Evolutionary conservation across 2,888 invertebrate species (phyloP), one percentile per base, ranked within the genome.

Genomic region (Venusia cambrica): DNA sequence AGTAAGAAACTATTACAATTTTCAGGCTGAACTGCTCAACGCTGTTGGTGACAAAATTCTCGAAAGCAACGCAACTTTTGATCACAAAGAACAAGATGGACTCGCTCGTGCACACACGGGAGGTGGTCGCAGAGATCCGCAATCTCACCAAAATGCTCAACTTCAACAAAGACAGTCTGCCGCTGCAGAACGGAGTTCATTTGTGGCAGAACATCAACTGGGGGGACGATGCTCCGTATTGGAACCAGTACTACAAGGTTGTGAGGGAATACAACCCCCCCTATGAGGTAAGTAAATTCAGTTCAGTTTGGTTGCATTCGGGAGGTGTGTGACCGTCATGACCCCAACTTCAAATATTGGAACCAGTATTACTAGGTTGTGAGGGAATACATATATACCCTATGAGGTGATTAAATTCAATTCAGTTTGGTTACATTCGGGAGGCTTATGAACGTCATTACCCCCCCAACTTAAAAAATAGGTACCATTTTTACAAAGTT

Each of bases 141-240:
- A 62, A 76, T 18, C 49, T 87, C 19, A 73, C 73, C 0, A 75
- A 70, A 38, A 68, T 73, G 56, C 55, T 81, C 2, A 80, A 84
- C 44, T 70, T 81, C 8, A 69, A 74, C 22, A 71, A 63, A 26
- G 51, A 58, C 1, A 25, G 45, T 2, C 44, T 50, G 8, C 31
- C 24, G 2, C 5, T 45, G 0, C 57, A 58, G 1, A 48, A 53
- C 0, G 55, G 52, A 1, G 20, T 36, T 0, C 38, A 51, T 7
- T 40, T 61, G 1, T 87, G 85, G 87, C 56, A 46, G 34, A 85
- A 87, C 36, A 73, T 79, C 1, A 85, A 85, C 30, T 87, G 87
- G 87, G 87, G 85, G 0, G 76, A 76, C 0, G 74, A 85, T 34
- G 85, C 87, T 0, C 87, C 87, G 0, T 85, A 84, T 45, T 85